These are phyloP conservation scores for Temnothorax curvispinosus DNA, from an alignment of 1,140 invertebrate genomes.

Conservation along the genomic window DNA sequence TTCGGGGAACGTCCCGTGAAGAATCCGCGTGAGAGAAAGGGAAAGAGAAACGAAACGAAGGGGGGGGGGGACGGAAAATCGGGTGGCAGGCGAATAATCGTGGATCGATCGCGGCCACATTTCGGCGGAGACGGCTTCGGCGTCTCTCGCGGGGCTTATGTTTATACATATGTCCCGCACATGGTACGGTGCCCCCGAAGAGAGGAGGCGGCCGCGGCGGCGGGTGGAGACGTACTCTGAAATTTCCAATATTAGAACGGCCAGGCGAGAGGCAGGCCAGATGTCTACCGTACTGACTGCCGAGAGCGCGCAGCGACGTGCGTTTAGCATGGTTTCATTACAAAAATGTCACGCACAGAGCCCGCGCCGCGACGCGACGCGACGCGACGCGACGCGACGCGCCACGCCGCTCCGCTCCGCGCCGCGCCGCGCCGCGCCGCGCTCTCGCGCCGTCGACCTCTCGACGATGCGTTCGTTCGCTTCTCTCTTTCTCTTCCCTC, in stretches of 20 bases:
- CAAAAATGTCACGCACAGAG: conserved; percentile 84
- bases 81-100: conserved; percentile 59
- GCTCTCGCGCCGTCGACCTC: conserved; percentile 56
- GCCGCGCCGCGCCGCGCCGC: conserved; percentile 20
- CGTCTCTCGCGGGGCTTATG: conserved; percentile 77
- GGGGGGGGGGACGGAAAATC: background rate
- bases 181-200: conserved; percentile 79
- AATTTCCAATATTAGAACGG: conserved; percentile 85
- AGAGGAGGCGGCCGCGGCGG: conserved; percentile 53
- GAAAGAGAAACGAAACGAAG: background rate
- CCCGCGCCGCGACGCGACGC: conserved; percentile 52
- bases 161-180: conserved; percentile 85
- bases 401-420: background rate
- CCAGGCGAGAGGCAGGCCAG: conserved; percentile 83
- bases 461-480: conserved; percentile 63
- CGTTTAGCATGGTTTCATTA: conserved; percentile 82
- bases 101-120: conserved; percentile 70
- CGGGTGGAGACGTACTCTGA: conserved; percentile 71
- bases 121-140: conserved; percentile 68
- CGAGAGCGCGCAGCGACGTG: conserved; percentile 66
- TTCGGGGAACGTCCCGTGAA: background rate
- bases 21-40: background rate
- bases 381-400: background rate
- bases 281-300: conserved; percentile 80
- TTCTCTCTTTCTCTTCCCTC: background rate